A percentile compares a stretch with the other conserved stretches of the same genome.
Conservation (phyloP, 2,113 vertebrate genomes). For the Sander lucioperca region DNA sequence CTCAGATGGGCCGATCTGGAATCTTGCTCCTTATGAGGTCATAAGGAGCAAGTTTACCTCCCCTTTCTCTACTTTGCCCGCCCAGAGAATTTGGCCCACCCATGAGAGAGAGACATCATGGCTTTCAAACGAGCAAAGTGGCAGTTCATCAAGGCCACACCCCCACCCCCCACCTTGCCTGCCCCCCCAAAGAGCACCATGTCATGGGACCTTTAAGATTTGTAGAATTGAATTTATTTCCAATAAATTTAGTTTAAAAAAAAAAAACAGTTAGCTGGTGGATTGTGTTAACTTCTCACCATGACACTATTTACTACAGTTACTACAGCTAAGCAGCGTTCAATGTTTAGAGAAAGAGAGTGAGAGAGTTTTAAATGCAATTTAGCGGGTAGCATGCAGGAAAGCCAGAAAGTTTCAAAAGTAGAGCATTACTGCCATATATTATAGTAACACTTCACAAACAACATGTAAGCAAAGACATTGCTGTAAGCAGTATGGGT, state of each 20-base stretch:
- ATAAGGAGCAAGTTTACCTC: too few species aligned
- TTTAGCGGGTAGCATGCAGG: constrained; percentile 23
- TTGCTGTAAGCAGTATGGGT: background rate
- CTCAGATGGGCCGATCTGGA: too few species aligned
- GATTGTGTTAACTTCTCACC: background rate
- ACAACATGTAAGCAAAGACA: constrained; percentile 3
- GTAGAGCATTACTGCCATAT: background rate
- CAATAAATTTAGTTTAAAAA: too few species aligned
- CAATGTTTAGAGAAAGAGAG: background rate
- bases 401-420: background rate
- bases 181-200: too few species aligned
- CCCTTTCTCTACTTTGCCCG: too few species aligned
- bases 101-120: too few species aligned
- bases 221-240: background rate
- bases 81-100: too few species aligned
- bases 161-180: too few species aligned
- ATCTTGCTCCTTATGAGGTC: too few species aligned
- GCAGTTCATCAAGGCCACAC: too few species aligned
- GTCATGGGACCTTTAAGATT: too few species aligned
- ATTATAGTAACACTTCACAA: background rate
- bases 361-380: background rate
- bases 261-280: constrained; percentile 4
- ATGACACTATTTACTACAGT: background rate
- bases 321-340: constrained; percentile 19
- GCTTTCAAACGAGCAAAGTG: too few species aligned